Evolutionary conservation across 1,140 invertebrate genomes (phyloP).

Genomic region (Schlechtendalia chinensis): DNA sequence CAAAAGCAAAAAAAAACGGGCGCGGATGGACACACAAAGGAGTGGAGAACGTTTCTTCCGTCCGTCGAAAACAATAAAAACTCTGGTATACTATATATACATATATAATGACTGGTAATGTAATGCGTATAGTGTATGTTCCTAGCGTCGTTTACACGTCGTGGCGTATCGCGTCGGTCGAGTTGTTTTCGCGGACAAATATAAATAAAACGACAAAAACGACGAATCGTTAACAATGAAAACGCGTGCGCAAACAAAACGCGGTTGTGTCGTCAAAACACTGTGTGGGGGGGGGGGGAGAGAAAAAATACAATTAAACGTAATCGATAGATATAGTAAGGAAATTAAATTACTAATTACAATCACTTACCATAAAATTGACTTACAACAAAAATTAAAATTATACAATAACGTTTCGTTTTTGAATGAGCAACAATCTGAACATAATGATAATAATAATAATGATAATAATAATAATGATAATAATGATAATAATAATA

Average conservation of each 20-base stretch:
- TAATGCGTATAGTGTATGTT: slow-evolving; percentile 5
- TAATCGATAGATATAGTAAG: slow-evolving; percentile 23
- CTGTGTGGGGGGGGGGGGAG: no score
- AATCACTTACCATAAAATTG: not conserved
- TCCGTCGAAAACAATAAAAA: no score
- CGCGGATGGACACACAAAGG: no score
- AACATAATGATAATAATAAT: no score
- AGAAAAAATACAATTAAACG: not conserved
- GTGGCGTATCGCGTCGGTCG: no score
- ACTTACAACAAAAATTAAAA: not conserved
- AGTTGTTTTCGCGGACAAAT: not conserved
- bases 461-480: no score
- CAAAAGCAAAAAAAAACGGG: no score
- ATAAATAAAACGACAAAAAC: slow-evolving; percentile 27
- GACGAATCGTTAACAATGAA: not conserved
- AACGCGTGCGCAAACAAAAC: not conserved
- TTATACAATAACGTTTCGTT: not conserved
- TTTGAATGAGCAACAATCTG: slow-evolving; percentile 18
- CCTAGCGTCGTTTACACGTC: slow-evolving; percentile 26
- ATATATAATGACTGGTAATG: slow-evolving; percentile 1
- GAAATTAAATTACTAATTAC: not conserved
- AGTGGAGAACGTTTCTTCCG: no score
- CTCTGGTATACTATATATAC: not conserved
- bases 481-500: no score
- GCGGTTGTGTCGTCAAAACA: not conserved